Percentiles rank a stretch among this genome's conserved stretches.
Evolutionary conservation across 2,113 vertebrate species (phyloP).

Genomic region (Cryptoleucopteryx plumbea): DNA sequence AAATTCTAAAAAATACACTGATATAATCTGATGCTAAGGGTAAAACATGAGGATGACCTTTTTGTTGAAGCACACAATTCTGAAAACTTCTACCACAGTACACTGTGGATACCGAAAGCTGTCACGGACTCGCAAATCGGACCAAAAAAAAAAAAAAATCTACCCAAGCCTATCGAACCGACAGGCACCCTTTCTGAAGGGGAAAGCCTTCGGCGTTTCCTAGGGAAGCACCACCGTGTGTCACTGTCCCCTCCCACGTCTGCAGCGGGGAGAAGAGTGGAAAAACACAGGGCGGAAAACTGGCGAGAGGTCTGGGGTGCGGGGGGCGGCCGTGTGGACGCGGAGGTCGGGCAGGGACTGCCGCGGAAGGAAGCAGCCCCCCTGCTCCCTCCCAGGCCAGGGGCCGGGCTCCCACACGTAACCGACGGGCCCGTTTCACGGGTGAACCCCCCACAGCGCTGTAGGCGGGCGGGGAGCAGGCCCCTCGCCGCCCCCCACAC

Average conservation of each 20-base stretch:
- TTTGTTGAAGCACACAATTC: not conserved
- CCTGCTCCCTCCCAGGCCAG: too few relatives aligned
- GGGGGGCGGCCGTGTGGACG: not conserved
- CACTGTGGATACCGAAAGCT: fast-evolving
- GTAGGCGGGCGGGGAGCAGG: not conserved
- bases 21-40: not conserved
- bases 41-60: not conserved
- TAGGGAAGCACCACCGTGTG: not conserved
- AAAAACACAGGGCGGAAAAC: not conserved
- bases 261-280: not conserved
- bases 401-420: not conserved
- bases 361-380: too few relatives aligned
- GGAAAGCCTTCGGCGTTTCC: not conserved
- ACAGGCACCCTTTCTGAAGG: not conserved
- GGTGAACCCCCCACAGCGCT: not conserved
- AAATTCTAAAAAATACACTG: not conserved
- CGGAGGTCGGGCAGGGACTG: not conserved
- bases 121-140: too few relatives aligned
- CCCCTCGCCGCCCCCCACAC: not conserved
- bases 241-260: not conserved
- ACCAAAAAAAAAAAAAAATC: not conserved
- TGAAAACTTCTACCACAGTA: not conserved
- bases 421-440: not conserved
- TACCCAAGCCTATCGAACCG: fast-evolving
- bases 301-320: fast-evolving